Evolutionary conservation across 2,113 vertebrate genomes (phyloP).

Genomic region (Mirza zaza): DNA sequence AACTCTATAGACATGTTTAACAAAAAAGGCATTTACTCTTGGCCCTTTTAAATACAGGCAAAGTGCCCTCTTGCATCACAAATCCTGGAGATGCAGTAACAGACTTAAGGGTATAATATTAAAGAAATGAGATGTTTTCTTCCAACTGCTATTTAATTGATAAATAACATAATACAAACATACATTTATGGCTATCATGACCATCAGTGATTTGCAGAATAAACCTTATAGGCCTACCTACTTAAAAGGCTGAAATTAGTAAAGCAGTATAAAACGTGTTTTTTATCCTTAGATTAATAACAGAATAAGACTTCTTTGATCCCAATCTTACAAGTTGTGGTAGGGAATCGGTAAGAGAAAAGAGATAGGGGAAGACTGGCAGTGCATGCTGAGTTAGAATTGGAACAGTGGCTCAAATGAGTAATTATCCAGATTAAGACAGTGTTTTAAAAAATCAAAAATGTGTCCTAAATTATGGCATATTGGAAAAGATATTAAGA

Average conservation of each 20-base stretch:
- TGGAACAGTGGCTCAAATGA: neutral
- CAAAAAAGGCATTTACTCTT: constrained; percentile 77
- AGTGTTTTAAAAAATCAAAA: neutral
- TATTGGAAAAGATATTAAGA: neutral
- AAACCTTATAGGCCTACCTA: constrained; percentile 67
- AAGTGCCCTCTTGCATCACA: constrained; percentile 78
- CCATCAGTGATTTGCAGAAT: constrained; percentile 75
- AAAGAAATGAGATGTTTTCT: constrained; percentile 72
- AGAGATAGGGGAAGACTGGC: neutral
- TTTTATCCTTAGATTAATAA: neutral
- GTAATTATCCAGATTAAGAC: neutral
- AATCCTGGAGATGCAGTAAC: constrained; percentile 77
- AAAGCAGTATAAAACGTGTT: neutral
- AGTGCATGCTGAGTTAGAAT: constrained; percentile 36
- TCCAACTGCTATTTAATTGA: constrained; percentile 65
- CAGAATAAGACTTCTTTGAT: neutral
- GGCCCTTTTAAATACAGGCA: constrained; percentile 79
- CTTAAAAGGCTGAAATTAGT: neutral
- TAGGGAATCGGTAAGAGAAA: neutral
- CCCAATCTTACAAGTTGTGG: neutral
- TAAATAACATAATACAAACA: constrained; percentile 75
- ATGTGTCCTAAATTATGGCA: neutral
- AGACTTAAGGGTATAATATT: constrained; percentile 72
- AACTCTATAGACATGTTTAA: constrained; percentile 81
- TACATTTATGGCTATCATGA: constrained; percentile 73